Base-by-base conservation (phyloP, 2,888 invertebrate genomes). In the Rugalucina vietnamica region DNA sequence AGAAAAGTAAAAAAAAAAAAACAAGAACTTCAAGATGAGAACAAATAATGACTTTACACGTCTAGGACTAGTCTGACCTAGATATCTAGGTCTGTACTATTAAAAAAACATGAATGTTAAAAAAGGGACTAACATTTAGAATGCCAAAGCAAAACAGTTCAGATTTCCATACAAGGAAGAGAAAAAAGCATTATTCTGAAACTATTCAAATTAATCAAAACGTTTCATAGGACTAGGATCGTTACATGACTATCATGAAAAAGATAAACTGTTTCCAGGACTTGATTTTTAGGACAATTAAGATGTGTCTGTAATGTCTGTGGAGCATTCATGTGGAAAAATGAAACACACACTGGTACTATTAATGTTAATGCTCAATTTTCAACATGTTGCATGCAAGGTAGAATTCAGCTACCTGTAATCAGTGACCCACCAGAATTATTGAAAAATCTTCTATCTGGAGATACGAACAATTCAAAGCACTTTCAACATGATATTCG, bases 361-460 rank as follows among this genome's bases (percentile, higher is more conserved):
- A 32, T 65, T 34, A 65, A 65, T 65, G 65, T 65, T 65, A 65
- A 65, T 34, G 32, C 65, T 34, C 32, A 65, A 65, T 32, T 65
- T 65, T 34, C 65, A 18, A 65, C 65, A 65, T 65, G 65, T 65
- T 57, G 57, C 29, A 34, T 34, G 1, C 65, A 65, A 65, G 65
- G 65, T 65, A 65, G 34, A 65, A 65, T 65, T 34, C 34, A 65
- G 34, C 34, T 65, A 65, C 65, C 65, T 65, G 32, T 34, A 21
- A 65, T 65, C 34, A 65, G 34, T 65, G 65, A 65, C 4, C 65
- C 65, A 65, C 65, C 32, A 2, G 34, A 65, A 34, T 65, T 65
- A 65, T 34, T 65, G 34, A 65, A 65, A 18, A 32, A 24, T 10
- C 65, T 65, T 65, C 34, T 65, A 34, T 65, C 65, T 65, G 34